Evolutionary conservation across 2,113 vertebrate genomes (phyloP).

Genomic region (Zosterops borbonicus): DNA sequence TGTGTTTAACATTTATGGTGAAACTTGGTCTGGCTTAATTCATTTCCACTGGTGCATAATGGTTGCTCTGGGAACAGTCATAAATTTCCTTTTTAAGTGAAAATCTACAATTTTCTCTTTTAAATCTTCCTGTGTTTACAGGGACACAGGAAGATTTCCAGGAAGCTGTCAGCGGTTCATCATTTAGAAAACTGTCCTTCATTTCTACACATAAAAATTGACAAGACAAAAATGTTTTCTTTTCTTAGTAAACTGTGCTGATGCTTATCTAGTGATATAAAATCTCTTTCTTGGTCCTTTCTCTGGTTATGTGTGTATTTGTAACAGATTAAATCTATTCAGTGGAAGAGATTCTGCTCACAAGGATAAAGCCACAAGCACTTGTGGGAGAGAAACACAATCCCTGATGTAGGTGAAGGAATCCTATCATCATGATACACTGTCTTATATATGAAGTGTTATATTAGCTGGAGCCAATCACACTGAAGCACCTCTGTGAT

Average conservation of each 20-base stretch:
- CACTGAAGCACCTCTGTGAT: neutral
- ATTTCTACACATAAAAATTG: neutral
- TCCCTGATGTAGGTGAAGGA: neutral
- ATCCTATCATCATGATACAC: neutral
- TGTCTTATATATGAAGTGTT: neutral
- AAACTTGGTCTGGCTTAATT: neutral
- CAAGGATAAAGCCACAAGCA: neutral
- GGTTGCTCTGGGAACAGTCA: neutral
- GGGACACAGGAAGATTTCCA: neutral
- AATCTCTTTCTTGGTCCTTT: neutral
- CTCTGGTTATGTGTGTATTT: neutral
- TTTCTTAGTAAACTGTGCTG: neutral
- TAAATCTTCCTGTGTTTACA: neutral
- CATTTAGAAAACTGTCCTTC: neutral
- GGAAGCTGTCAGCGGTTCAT: neutral
- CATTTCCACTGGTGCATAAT: neutral
- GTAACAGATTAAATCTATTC: neutral
- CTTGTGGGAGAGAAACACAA: neutral
- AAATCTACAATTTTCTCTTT: neutral
- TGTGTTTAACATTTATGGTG: neutral
- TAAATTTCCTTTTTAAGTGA: neutral
- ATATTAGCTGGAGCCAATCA: neutral
- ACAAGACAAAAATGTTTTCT: neutral
- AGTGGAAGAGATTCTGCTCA: neutral
- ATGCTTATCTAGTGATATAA: neutral